A percentile compares a stretch with the other conserved stretches of the same genome.
phyloP scores from a whole-genome alignment of 1,140 invertebrate genomes.

The Oryctes rhinoceros region DNA sequence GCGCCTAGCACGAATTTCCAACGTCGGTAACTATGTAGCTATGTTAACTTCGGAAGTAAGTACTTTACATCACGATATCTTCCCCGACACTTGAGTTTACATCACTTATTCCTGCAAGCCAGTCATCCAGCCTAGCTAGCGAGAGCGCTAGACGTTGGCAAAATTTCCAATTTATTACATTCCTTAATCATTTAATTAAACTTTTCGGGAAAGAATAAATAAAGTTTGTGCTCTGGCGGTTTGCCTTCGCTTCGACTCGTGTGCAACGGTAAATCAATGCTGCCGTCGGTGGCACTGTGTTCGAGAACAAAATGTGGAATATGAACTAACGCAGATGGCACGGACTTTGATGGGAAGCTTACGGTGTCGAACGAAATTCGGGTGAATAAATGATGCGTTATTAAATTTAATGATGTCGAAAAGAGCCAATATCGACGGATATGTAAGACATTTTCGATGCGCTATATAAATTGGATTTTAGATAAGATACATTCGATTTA shows the following conservation, averaged over 20 bases:
- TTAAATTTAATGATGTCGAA: slow-evolving; percentile 37
- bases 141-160: slow-evolving; percentile 13
- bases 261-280: slow-evolving; percentile 33
- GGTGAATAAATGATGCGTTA: slow-evolving; percentile 36
- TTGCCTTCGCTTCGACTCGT: slow-evolving; percentile 8
- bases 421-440: slow-evolving; percentile 14
- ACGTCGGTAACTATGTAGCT: slow-evolving; percentile 33
- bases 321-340: slow-evolving; percentile 35
- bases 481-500: slow-evolving; percentile 29
- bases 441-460: slow-evolving; percentile 10
- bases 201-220: slow-evolving; percentile 37
- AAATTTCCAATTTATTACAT: slow-evolving; percentile 33
- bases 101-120: slow-evolving; percentile 9
- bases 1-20: slow-evolving; percentile 33
- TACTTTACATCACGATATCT: slow-evolving; percentile 40
- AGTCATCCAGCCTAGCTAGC: not conserved
- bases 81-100: slow-evolving; percentile 23
- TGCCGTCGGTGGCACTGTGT: slow-evolving; percentile 4
- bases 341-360: slow-evolving; percentile 25
- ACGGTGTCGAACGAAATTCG: slow-evolving; percentile 30
- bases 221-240: slow-evolving; percentile 26
- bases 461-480: slow-evolving; percentile 26
- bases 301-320: slow-evolving; percentile 3
- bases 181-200: slow-evolving; percentile 38
- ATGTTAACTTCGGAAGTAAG: slow-evolving; percentile 35